phyloP scores from a whole-genome alignment of 2,797 vertebrate species.

The Synanceia verrucosa region DNA sequence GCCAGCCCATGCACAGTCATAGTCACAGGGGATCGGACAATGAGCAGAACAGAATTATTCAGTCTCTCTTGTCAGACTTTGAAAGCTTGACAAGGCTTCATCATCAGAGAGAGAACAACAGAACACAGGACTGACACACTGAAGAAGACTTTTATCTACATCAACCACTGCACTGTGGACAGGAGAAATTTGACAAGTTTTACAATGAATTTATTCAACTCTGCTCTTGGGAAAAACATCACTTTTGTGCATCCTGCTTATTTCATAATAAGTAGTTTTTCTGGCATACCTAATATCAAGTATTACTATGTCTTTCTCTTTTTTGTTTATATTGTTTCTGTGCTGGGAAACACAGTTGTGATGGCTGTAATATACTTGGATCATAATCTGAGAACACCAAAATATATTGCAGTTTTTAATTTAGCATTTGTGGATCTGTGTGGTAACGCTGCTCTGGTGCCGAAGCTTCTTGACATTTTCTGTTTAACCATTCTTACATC shows the following conservation, averaged over 20 bases:
- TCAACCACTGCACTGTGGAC: not conserved
- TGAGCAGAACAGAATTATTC: not conserved
- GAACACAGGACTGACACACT: not conserved
- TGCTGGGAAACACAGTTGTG: conserved; percentile 44
- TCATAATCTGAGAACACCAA: conserved; percentile 42
- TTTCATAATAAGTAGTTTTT: conserved; percentile 45
- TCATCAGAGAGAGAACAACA: not conserved
- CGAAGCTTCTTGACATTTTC: conserved; percentile 59
- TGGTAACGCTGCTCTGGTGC: conserved; percentile 44
- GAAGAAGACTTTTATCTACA: not conserved
- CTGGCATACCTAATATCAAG: conserved; percentile 21
- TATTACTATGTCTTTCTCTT: conserved; percentile 49
- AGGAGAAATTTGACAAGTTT: not conserved
- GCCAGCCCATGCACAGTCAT: too few species aligned
- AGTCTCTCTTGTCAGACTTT: too few species aligned
- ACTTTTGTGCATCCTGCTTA: conserved; percentile 48
- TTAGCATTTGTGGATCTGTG: conserved; percentile 54
- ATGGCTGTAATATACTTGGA: conserved; percentile 50
- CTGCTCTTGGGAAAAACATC: conserved; percentile 46
- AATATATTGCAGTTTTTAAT: conserved; percentile 59
- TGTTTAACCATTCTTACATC: conserved; percentile 45
- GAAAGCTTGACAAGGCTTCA: not conserved
- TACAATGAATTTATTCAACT: conserved; percentile 40
- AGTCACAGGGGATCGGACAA: not conserved
- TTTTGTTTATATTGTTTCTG: conserved; percentile 38